Evolutionary conservation across 2,888 invertebrate species (phyloP).

Genomic region (Xanthia icteritia): DNA sequence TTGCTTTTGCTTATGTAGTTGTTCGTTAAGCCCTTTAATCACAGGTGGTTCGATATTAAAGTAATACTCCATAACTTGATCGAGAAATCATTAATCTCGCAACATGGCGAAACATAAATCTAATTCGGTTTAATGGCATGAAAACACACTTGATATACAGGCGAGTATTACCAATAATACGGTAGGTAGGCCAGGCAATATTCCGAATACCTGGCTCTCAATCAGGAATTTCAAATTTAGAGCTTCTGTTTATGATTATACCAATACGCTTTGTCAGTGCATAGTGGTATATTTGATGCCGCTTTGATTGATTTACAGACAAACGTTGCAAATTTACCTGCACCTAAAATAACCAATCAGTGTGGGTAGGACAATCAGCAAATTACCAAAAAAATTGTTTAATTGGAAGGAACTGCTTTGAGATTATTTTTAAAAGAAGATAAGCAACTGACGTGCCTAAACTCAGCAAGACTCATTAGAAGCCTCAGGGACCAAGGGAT

Average conservation of each 20-base stretch:
- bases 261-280: neutral
- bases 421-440: neutral
- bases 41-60: conserved; percentile 13
- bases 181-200: conserved; percentile 11
- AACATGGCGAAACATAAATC: conserved; percentile 43
- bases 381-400: too few species aligned
- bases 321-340: neutral
- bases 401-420: too few species aligned
- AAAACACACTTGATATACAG: conserved; percentile 26
- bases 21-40: neutral
- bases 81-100: conserved; percentile 40
- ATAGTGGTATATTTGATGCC: neutral
- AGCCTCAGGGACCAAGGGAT: conserved; percentile 26
- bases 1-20: neutral
- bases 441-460: conserved; percentile 9
- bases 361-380: too few species aligned
- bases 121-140: conserved; percentile 41
- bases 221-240: conserved; percentile 1
- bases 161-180: conserved; percentile 11
- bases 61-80: conserved; percentile 10
- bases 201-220: conserved; percentile 14
- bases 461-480: conserved; percentile 7
- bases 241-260: neutral
- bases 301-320: neutral
- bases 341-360: too few species aligned